A percentile compares a stretch with the other conserved stretches of the same genome.
Evolutionary conservation across 1,140 invertebrate species (phyloP).

Genomic region (Uloborus diversus): DNA sequence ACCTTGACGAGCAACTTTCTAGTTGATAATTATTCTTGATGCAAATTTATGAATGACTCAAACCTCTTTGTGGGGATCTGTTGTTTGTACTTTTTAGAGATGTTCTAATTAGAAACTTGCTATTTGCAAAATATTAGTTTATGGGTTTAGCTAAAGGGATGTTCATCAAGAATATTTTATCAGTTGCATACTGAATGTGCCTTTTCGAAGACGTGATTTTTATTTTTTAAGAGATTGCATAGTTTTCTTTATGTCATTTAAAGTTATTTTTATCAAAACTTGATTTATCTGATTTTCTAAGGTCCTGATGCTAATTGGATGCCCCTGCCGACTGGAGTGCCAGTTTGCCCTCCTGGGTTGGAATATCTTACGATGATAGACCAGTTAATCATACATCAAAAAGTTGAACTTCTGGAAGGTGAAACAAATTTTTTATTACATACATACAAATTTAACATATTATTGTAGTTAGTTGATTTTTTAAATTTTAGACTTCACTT

Average conservation of each 20-base stretch:
- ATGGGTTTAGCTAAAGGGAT: no score
- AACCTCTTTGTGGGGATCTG: no score
- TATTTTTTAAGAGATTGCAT: neutral
- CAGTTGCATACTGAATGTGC: no score
- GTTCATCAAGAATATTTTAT: no score
- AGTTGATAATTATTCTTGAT: no score
- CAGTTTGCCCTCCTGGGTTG: constrained; percentile 87
- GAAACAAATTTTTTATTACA: neutral
- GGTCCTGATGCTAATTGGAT: constrained; percentile 76
- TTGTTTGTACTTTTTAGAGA: no score
- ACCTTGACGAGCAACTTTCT: no score
- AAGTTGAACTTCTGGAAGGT: constrained; percentile 83
- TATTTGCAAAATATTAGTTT: no score
- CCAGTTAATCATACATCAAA: constrained; percentile 86
- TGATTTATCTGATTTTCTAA: neutral
- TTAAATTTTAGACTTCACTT: constrained; percentile 43
- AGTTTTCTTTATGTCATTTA: neutral
- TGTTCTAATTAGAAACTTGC: no score
- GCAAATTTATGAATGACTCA: no score
- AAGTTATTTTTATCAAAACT: neutral
- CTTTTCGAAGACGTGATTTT: neutral
- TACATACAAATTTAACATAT: neutral
- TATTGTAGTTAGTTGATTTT: neutral
- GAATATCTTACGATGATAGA: constrained; percentile 93
- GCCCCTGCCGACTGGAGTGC: constrained; percentile 74